A percentile compares a stretch with the other conserved stretches of the same genome.
Evolutionary conservation across 2,113 vertebrate species (phyloP).

Genomic region (Coracopsis vasa): DNA sequence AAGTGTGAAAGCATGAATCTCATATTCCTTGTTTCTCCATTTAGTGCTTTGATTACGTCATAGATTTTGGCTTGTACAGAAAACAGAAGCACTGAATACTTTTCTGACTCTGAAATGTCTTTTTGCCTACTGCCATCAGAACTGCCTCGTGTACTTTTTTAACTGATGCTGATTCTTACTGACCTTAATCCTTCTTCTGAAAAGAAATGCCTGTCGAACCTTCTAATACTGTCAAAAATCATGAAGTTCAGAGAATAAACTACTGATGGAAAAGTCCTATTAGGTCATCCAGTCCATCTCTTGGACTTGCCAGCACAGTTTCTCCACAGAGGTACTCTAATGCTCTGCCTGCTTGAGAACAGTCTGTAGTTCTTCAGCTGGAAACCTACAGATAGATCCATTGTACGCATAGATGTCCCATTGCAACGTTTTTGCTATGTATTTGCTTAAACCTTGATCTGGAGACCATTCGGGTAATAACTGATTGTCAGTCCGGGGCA

Average conservation of each 20-base stretch:
- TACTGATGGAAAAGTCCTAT: constrained; percentile 34
- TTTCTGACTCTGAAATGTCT: neutral
- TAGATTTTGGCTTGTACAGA: neutral
- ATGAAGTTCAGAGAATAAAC: constrained; percentile 60
- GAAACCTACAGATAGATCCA: neutral
- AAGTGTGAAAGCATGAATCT: neutral
- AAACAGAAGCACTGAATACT: neutral
- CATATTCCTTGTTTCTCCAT: neutral
- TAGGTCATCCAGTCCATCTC: constrained; percentile 18
- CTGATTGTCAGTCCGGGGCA: neutral
- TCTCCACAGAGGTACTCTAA: neutral
- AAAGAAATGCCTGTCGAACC: constrained; percentile 65
- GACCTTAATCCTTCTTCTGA: constrained; percentile 62
- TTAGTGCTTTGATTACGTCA: neutral
- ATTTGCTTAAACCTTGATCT: neutral
- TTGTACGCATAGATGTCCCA: neutral
- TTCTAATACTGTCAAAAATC: constrained; percentile 65
- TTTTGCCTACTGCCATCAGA: constrained; percentile 16
- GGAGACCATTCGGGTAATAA: neutral
- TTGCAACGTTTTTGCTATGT: neutral
- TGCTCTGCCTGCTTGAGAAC: neutral
- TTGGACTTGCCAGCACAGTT: neutral
- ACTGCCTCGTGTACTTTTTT: constrained; percentile 54
- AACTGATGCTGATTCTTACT: constrained; percentile 67
- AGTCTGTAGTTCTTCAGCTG: neutral